Evolutionary conservation across 2,113 vertebrate genomes (phyloP).

Genomic region (Hyaena hyaena): DNA sequence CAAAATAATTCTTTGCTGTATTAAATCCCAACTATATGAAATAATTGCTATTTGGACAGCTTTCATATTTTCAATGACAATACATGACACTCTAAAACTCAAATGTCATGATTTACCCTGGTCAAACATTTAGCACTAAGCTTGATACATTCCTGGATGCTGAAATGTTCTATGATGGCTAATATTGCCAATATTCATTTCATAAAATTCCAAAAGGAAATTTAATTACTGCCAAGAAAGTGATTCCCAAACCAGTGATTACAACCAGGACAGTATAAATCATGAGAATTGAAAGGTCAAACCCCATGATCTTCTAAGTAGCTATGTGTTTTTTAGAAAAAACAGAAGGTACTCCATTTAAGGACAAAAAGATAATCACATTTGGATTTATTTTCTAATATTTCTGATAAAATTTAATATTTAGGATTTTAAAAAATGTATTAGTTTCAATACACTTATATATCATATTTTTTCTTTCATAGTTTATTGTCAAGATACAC

Average conservation of each 20-base stretch:
- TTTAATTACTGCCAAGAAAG: background rate
- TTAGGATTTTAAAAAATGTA: background rate
- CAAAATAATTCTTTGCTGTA: constrained; percentile 72
- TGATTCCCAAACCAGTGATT: constrained; percentile 8
- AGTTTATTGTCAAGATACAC: too few species aligned
- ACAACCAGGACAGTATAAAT: constrained; percentile 27
- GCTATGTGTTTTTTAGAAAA: background rate
- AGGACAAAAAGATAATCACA: background rate
- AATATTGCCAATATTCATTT: constrained; percentile 21
- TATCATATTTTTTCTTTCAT: background rate
- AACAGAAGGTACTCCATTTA: background rate
- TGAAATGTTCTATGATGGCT: background rate
- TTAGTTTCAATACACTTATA: background rate
- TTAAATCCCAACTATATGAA: constrained; percentile 61
- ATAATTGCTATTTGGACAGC: constrained; percentile 71
- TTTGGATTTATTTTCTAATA: background rate
- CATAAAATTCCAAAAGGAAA: constrained; percentile 23
- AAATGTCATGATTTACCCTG: constrained; percentile 22
- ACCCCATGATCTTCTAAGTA: background rate
- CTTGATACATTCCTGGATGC: constrained; percentile 6
- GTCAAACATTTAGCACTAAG: constrained; percentile 38
- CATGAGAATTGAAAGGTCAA: background rate
- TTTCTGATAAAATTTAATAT: background rate
- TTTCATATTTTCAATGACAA: constrained; percentile 65
- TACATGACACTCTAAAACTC: constrained; percentile 1